These are phyloP conservation scores for Danio kyathit DNA, from an alignment of 2,797 vertebrate genomes.

Conservation along the genomic window DNA sequence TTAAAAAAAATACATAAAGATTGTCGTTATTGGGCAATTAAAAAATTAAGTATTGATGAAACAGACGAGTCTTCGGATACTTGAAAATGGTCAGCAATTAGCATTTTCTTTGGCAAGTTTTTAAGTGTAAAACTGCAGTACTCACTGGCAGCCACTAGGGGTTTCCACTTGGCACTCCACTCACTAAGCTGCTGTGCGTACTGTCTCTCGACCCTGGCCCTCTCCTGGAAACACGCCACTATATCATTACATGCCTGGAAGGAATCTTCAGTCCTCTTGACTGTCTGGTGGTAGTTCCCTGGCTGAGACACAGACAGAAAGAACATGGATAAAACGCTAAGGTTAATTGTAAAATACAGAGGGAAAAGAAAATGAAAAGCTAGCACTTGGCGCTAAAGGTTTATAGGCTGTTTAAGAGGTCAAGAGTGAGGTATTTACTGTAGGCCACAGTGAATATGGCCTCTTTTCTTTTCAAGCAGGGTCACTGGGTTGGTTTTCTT, in stretches of 20 bases:
- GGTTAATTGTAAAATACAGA: background rate
- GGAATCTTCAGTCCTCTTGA: slow-evolving; percentile 82
- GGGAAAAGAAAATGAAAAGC: background rate
- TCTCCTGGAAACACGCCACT: slow-evolving; percentile 84
- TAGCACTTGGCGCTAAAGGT: background rate
- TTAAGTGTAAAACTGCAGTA: slow-evolving; percentile 22
- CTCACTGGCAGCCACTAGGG: slow-evolving; percentile 85
- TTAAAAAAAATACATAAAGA: no score
- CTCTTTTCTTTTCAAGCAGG: slow-evolving; percentile 25
- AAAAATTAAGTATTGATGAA: no score
- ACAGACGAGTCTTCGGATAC: no score
- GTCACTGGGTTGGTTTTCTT: slow-evolving; percentile 32
- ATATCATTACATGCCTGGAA: slow-evolving; percentile 87
- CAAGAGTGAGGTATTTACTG: background rate
- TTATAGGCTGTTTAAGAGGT: background rate
- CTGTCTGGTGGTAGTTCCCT: slow-evolving; percentile 84
- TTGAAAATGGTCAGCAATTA: no score
- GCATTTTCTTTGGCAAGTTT: no score
- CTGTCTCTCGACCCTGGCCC: slow-evolving; percentile 85
- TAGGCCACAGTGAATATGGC: background rate
- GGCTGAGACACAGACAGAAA: slow-evolving; percentile 74
- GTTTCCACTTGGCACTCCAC: slow-evolving; percentile 84
- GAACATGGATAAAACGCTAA: slow-evolving; percentile 30
- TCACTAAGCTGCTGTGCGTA: slow-evolving; percentile 84
- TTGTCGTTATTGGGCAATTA: no score